A percentile compares a stretch with the other conserved stretches of the same genome.
Conservation (phyloP, 2,888 invertebrate species). For the Brassicogethes aeneus region DNA sequence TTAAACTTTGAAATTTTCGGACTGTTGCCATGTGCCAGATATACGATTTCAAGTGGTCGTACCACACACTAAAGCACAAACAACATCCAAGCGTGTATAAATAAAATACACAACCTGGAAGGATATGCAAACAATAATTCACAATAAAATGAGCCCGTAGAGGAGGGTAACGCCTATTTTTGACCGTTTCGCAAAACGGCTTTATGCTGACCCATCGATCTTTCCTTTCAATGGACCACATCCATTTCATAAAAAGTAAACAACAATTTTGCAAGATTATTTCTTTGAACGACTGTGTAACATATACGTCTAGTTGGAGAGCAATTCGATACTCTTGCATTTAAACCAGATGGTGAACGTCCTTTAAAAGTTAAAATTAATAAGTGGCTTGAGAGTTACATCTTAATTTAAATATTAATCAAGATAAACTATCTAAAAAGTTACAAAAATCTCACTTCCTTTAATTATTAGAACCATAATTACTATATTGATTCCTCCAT, state of each 20-base stretch:
- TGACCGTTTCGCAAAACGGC: slow-evolving; percentile 13
- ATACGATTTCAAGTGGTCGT: neutral
- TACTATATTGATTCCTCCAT: too few species aligned
- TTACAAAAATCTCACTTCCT: too few species aligned
- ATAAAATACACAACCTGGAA: too few species aligned
- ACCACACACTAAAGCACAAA: neutral
- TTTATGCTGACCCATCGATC: slow-evolving; percentile 12
- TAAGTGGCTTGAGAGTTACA: neutral
- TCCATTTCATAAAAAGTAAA: neutral
- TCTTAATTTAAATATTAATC: too few species aligned
- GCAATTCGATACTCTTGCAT: slow-evolving; percentile 3
- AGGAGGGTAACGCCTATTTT: slow-evolving; percentile 5
- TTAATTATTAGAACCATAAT: too few species aligned
- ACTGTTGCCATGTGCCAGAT: neutral
- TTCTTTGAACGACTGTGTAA: slow-evolving; percentile 3
- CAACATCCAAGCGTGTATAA: neutral
- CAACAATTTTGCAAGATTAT: neutral
- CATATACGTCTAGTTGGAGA: slow-evolving; percentile 2
- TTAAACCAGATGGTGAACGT: neutral
- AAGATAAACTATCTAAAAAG: too few species aligned
- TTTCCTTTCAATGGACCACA: slow-evolving; percentile 8
- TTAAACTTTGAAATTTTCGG: too few species aligned
- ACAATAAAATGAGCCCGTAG: too few species aligned
- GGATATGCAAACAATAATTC: too few species aligned
- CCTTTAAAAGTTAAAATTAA: neutral